Percentiles rank a stretch among this genome's conserved stretches.
phyloP scores from a whole-genome alignment of 2,797 vertebrate species.

The Enteromius anoplus region DNA sequence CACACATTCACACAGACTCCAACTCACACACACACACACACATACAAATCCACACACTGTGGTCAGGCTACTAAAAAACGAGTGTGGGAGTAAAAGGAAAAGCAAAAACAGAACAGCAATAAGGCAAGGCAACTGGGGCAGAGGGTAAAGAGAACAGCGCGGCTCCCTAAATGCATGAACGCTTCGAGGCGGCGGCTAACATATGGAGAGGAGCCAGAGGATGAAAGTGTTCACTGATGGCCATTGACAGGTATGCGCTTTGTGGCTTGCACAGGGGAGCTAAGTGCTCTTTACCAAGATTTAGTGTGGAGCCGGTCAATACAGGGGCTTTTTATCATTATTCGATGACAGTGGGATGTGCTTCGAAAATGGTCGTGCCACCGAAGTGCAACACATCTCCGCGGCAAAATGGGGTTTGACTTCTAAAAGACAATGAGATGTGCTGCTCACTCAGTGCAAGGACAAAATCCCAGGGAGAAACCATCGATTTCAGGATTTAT shows the following conservation, averaged over 20 bases:
- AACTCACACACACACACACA: background rate
- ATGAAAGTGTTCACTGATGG: conserved; percentile 79
- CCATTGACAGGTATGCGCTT: conserved; percentile 79
- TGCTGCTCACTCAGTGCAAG: background rate
- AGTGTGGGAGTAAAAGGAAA: background rate
- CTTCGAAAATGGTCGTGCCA: conserved; percentile 67
- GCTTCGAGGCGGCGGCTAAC: conserved; percentile 60
- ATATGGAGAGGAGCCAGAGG: conserved; percentile 69
- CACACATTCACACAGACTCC: conserved; percentile 1
- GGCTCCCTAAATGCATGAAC: conserved; percentile 37
- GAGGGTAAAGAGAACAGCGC: conserved; percentile 56
- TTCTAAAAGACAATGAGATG: conserved; percentile 42
- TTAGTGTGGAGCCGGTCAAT: conserved; percentile 72
- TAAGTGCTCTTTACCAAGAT: conserved; percentile 79
- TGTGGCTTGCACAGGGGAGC: conserved; percentile 74
- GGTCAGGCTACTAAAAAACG: background rate
- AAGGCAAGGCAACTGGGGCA: background rate
- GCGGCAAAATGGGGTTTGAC: conserved; percentile 35
- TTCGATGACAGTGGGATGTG: conserved; percentile 74
- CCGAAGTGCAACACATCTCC: conserved; percentile 56
- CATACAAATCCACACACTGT: background rate
- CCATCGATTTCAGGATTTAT: background rate
- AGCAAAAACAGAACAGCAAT: conserved; percentile 16
- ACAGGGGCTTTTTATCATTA: conserved; percentile 72
- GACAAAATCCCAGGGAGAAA: background rate